phyloP scores from a whole-genome alignment of 2,888 invertebrate genomes.

The Tinea trinotella region DNA sequence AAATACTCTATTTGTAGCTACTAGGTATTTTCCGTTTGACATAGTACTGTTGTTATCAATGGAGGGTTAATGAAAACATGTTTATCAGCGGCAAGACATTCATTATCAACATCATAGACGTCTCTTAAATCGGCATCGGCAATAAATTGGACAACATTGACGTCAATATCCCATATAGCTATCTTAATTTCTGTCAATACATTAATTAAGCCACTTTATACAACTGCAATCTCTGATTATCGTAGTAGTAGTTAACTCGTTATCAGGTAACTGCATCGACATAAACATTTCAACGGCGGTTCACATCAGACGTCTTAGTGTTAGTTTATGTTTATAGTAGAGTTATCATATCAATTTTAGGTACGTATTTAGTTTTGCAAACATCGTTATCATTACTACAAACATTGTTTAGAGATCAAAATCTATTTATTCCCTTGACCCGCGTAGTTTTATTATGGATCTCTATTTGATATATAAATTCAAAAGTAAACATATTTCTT shows the following conservation, averaged over 20 bases:
- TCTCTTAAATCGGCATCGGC: constrained; percentile 26
- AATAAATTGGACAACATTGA: constrained; percentile 44
- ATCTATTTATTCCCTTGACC: constrained; percentile 6
- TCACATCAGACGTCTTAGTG: background rate
- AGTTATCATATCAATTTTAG: constrained; percentile 9
- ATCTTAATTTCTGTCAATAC: background rate
- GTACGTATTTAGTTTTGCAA: background rate
- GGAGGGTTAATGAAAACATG: constrained; percentile 46
- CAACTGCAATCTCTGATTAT: constrained; percentile 10
- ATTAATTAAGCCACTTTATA: constrained; percentile 1
- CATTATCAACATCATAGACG: constrained; percentile 32
- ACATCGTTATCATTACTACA: constrained; percentile 1
- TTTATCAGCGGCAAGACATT: constrained; percentile 37
- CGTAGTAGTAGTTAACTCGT: constrained; percentile 7
- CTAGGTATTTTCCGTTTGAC: constrained; percentile 30
- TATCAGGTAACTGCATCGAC: constrained; percentile 16
- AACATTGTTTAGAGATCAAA: background rate
- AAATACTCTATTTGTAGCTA: constrained; percentile 14
- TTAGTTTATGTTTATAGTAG: background rate
- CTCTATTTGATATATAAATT: background rate
- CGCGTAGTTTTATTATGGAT: background rate
- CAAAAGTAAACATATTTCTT: background rate
- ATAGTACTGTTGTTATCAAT: constrained; percentile 31
- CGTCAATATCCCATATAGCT: constrained; percentile 28
- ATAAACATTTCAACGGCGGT: background rate